Evolutionary conservation across 2,888 invertebrate genomes (phyloP), one percentile per base, ranked within the genome.

Genomic region (Artemia sp.): DNA sequence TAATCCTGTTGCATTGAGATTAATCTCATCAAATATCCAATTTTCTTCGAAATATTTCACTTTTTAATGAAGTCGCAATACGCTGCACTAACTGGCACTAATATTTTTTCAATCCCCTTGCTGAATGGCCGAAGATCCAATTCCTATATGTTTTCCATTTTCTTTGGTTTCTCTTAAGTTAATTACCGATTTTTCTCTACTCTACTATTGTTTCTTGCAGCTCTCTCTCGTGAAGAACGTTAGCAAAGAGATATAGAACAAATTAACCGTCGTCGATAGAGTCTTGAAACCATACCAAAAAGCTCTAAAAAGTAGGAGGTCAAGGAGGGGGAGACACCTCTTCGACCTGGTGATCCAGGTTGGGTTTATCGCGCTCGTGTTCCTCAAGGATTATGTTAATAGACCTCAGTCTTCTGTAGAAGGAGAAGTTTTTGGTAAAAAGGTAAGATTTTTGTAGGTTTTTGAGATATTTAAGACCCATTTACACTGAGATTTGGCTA

Each of bases 351-450:
- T 71, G 94, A 95, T 77, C 88, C 89, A 73, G 97, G 96, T 64
- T 97, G 93, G 93, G 86, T 95, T 73, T 86, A 88, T 52, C 83
- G 97, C 76, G 97, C 97, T 12, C 83, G 97, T 71, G 97, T 98
- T 71, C 98, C 98, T 38, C 80, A 96, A 93, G 81, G 97, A 97
- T 80, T 98, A 98, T 79, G 89, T 97, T 69, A 86, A 90, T 74
- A 83, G 98, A 68, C 97, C 98, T 12, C 90, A 89, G 79, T 92
- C 91, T 85, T 88, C 87, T 73, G 85, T 87, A 72, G 94, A 94
- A 76, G 84, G 88, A 67, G 92, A 93, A 80, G 88, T 92, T 51
- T 67, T 67, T 12, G 52, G 53, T 24, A 71, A 70, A 51, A 73
- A 72, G 71, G 74, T 74, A 67, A 71, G 73, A 69, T 66, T n/a